Conservation (phyloP, 2,888 invertebrate species). For the Lutraria lutraria region DNA sequence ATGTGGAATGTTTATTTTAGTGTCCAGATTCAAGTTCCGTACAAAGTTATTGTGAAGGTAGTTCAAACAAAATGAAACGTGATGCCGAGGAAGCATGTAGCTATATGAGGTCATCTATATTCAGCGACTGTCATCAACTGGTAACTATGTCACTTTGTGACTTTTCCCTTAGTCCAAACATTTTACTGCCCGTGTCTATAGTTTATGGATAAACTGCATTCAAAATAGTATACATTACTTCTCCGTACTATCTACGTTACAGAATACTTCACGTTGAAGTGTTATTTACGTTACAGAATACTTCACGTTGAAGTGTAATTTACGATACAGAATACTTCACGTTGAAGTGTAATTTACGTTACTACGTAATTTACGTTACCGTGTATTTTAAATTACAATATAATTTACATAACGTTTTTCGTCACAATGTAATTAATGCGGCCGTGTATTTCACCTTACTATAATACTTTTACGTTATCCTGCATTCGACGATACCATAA, state of each 20-base stretch:
- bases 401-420: background rate
- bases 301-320: background rate
- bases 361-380: background rate
- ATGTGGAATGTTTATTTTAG: constrained; percentile 32
- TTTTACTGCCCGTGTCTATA: too few species aligned
- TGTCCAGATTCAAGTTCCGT: constrained; percentile 62
- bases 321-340: background rate
- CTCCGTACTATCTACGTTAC: too few species aligned
- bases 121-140: constrained; percentile 51
- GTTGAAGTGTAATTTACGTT: background rate
- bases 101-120: constrained; percentile 52
- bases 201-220: too few species aligned
- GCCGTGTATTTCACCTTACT: too few species aligned
- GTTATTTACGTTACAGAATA: too few species aligned
- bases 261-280: too few species aligned
- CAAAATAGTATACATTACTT: too few species aligned
- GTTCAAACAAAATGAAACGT: constrained; percentile 20
- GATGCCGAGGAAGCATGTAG: constrained; percentile 61
- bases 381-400: background rate
- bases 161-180: background rate
- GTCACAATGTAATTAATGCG: too few species aligned
- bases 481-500: too few species aligned
- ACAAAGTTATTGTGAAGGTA: constrained; percentile 50
- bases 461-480: too few species aligned
- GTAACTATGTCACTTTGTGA: constrained; percentile 27